Conservation (phyloP, 2,888 invertebrate genomes). For the Matsumyia berberina region DNA sequence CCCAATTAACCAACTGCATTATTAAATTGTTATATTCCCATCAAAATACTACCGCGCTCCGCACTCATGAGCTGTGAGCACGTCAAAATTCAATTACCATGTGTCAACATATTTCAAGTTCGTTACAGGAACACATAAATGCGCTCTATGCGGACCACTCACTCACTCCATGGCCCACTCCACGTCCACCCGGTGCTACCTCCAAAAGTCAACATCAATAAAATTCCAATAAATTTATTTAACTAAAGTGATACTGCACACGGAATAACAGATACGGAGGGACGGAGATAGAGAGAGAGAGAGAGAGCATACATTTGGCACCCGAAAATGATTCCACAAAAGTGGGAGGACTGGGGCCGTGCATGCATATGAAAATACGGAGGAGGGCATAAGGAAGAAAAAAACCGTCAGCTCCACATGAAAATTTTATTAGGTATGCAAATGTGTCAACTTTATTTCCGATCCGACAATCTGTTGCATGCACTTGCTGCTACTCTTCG, state of each 20-base stretch:
- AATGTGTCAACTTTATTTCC: slow-evolving; percentile 83
- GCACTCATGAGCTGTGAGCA: slow-evolving; percentile 14
- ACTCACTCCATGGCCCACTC: neutral
- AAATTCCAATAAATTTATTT: slow-evolving; percentile 75
- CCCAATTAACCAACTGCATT: slow-evolving; percentile 1
- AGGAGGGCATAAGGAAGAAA: slow-evolving; percentile 10
- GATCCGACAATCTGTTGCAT: slow-evolving; percentile 80
- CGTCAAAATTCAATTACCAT: slow-evolving; percentile 71
- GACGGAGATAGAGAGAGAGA: slow-evolving; percentile 1
- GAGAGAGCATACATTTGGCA: slow-evolving; percentile 25
- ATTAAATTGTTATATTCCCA: slow-evolving; percentile 28
- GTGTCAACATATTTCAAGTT: slow-evolving; percentile 69
- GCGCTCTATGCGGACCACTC: slow-evolving; percentile 16
- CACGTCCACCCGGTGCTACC: slow-evolving; percentile 43
- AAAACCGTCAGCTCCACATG: slow-evolving; percentile 73
- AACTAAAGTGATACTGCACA: slow-evolving; percentile 73
- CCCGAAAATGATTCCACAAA: slow-evolving; percentile 34
- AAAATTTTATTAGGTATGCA: slow-evolving; percentile 83
- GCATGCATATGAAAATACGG: slow-evolving; percentile 35
- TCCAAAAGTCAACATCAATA: slow-evolving; percentile 70
- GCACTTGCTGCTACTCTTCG: slow-evolving; percentile 46
- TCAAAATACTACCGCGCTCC: neutral
- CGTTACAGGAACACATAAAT: slow-evolving; percentile 57
- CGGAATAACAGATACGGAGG: slow-evolving; percentile 38
- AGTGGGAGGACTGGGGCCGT: slow-evolving; percentile 25